Percentiles rank a stretch among this genome's conserved stretches.
phyloP scores from a whole-genome alignment of 2,888 invertebrate species.

The Phyto melanocephala region DNA sequence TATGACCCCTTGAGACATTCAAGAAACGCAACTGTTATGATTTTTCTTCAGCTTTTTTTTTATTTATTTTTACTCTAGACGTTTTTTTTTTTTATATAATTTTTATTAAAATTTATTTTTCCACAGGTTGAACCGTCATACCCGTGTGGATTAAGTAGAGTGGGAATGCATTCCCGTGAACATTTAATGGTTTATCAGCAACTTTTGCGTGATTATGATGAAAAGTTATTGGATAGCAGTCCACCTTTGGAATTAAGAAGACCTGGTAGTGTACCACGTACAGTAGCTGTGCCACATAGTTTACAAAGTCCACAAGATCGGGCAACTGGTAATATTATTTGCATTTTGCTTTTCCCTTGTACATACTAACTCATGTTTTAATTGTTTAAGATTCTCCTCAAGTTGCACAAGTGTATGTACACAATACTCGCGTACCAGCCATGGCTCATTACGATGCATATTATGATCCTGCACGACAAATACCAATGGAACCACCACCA shows the following conservation, averaged over 20 bases:
- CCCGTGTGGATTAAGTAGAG: constrained; percentile 76
- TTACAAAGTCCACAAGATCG: constrained; percentile 86
- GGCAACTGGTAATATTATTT: constrained; percentile 80
- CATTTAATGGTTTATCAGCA: constrained; percentile 77
- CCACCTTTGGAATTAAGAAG: constrained; percentile 87
- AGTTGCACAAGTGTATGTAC: constrained; percentile 84
- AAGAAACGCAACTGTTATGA: too few relatives aligned
- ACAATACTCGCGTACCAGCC: constrained; percentile 79
- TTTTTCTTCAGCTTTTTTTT: too few relatives aligned
- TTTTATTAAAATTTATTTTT: background rate
- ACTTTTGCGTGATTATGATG: constrained; percentile 79
- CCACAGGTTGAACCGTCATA: constrained; percentile 80
- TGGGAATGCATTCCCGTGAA: constrained; percentile 72
- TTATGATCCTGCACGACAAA: constrained; percentile 80
- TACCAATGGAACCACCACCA: constrained; percentile 81
- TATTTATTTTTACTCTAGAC: too few relatives aligned
- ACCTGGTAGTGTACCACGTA: constrained; percentile 81
- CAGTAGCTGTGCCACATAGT: constrained; percentile 83
- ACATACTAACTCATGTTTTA: background rate
- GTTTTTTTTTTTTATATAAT: too few relatives aligned
- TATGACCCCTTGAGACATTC: too few relatives aligned
- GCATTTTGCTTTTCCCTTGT: background rate
- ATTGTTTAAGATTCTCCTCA: constrained; percentile 82
- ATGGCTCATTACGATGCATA: constrained; percentile 79
- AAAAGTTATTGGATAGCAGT: constrained; percentile 82